Evolutionary conservation across 2,888 invertebrate species (phyloP), one percentile per base, ranked within the genome.

Genomic region (Phyto melanocephala): DNA sequence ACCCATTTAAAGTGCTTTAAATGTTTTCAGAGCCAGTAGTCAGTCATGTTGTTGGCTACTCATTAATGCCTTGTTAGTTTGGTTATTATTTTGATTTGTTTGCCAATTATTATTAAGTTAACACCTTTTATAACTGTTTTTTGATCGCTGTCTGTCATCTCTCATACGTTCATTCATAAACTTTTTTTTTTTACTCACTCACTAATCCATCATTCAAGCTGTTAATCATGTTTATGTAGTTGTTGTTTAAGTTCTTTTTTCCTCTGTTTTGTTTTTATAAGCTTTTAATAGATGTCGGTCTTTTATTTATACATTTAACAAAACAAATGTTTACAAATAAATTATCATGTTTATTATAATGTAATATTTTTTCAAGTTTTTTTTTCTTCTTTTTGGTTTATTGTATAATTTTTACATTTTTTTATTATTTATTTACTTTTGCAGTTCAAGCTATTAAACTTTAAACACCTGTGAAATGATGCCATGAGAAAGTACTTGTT

Each of bases 51-150:
- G 15, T 20, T 54, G 8, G 33, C 45, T 28, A 28, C 6, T 22
- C 15, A 24, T 45, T 45, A 58, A 58, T 54, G 42, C 22, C 10
- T 45, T 68, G 65, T 75, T 63, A 40, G 33, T 54, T 47, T n/a
- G 33, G 22, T 7, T 35, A 28, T 58, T 45, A 20, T 33, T 40
- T 42, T 17, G n/a, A 35, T 77, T 67, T 81, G 20, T 33, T 58
- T 77, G 81, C 65, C 52, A 67, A 58, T 42, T 37, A 58, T 62
- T 15, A 76, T 54, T 74, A 28, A 68, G 28, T 68, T 67, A 52
- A 65, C 80, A 75, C 67, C 42, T 67, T 71, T 71, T 63, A 42
- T 33, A 60, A 22, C 42, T 42, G 56, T 56, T 74, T 42, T 52
- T 63, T 20, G 13, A 15, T 63, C 54, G 56, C 4, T 40, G 22